Percentiles rank a stretch among this genome's conserved stretches.
Conservation (phyloP, 2,888 invertebrate genomes). For the Apoderus coryli region DNA sequence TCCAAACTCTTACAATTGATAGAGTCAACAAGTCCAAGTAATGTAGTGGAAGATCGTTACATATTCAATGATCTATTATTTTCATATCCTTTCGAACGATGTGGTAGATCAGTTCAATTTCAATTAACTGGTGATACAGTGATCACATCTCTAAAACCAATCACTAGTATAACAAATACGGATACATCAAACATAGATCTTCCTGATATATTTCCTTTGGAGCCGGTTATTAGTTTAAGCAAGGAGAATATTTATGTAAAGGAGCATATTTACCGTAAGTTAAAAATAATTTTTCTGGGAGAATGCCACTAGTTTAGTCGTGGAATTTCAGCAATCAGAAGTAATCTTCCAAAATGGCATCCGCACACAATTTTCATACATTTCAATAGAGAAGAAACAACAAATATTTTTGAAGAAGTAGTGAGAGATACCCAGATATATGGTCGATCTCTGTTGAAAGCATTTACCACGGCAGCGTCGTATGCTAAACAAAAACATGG, state of each 20-base stretch:
- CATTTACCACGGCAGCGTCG: conserved; percentile 60
- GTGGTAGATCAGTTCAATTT: conserved; percentile 47
- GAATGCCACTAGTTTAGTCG: too few species aligned
- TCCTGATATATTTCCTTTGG: conserved; percentile 62
- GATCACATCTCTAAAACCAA: conserved; percentile 45
- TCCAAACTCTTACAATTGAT: conserved; percentile 52
- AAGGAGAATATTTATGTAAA: conserved; percentile 48
- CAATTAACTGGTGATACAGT: conserved; percentile 49
- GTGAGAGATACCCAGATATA: conserved; percentile 52
- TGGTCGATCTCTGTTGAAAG: conserved; percentile 55
- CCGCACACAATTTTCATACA: conserved; percentile 70
- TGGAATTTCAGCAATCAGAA: conserved; percentile 36
- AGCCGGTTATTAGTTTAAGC: conserved; percentile 52
- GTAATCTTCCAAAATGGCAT: conserved; percentile 35
- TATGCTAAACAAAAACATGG: conserved; percentile 65
- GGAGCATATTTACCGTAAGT: conserved; percentile 58
- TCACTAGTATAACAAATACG: conserved; percentile 38
- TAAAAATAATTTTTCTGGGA: too few species aligned
- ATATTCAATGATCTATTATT: conserved; percentile 44
- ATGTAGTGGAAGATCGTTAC: conserved; percentile 40
- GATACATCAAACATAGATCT: conserved; percentile 40
- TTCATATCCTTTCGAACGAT: conserved; percentile 43
- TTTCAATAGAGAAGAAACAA: conserved; percentile 47
- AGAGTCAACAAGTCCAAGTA: conserved; percentile 44
- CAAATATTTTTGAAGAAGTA: conserved; percentile 52